These are phyloP conservation scores for Liasis olivaceus DNA, from an alignment of 2,797 vertebrate species.

Conservation along the genomic window DNA sequence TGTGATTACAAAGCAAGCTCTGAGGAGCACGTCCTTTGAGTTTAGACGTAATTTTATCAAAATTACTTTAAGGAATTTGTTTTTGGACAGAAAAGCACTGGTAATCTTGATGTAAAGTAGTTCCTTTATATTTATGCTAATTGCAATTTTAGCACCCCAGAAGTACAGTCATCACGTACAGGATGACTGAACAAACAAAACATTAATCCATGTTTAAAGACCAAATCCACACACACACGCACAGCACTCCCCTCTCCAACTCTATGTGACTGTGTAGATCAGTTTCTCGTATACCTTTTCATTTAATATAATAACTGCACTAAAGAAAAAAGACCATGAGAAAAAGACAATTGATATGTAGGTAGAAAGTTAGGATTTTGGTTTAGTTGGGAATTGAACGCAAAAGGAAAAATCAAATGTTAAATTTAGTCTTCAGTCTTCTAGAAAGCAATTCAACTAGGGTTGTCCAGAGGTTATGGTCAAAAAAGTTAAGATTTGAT, in stretches of 20 bases:
- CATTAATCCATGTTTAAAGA: background rate
- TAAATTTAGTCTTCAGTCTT: background rate
- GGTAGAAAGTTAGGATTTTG: background rate
- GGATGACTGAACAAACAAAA: background rate
- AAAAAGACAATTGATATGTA: background rate
- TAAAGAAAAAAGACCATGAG: background rate
- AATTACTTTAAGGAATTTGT: background rate
- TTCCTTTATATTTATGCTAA: background rate
- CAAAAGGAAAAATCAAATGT: slow-evolving; percentile 8
- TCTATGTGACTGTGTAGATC: background rate
- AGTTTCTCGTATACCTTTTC: background rate
- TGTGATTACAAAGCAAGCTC: background rate
- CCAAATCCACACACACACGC: background rate
- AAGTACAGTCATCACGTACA: background rate
- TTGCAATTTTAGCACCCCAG: background rate
- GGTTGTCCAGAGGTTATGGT: background rate
- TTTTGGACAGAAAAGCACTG: background rate
- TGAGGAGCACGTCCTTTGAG: background rate
- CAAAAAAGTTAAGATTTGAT: background rate
- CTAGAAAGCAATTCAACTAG: background rate
- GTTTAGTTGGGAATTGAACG: background rate
- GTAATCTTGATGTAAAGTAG: background rate
- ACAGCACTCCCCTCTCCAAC: background rate
- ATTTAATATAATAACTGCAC: background rate
- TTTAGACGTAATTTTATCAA: background rate